Percentiles rank a stretch among this genome's conserved stretches.
phyloP scores from a whole-genome alignment of 2,888 invertebrate species.

The Drosophila mercatorum region DNA sequence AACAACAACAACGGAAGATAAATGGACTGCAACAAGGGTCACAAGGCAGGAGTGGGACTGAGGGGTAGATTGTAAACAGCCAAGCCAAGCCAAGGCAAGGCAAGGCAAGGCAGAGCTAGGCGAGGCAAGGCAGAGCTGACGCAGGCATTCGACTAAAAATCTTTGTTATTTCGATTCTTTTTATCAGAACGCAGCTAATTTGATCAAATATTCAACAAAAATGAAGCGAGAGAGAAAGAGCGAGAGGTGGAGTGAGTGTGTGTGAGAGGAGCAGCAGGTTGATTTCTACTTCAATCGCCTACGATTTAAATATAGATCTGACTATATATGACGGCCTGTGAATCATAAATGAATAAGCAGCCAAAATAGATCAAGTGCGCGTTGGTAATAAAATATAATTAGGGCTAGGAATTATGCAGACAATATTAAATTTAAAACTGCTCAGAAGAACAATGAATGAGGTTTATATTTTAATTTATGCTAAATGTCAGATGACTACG shows the following conservation, averaged over 20 bases:
- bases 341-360: constrained; percentile 35
- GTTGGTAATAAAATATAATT: constrained; percentile 11
- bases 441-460: neutral
- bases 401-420: neutral
- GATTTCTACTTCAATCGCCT: neutral
- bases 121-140: constrained; percentile 21
- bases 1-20: constrained; percentile 38
- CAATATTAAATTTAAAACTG: neutral
- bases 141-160: constrained; percentile 24
- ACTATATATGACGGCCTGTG: constrained; percentile 15
- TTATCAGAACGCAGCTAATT: constrained; percentile 49
- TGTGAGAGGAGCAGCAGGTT: neutral
- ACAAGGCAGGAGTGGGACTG: neutral
- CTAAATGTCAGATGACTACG: no score
- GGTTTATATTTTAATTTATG: no score
- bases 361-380: constrained; percentile 28
- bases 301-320: constrained; percentile 34
- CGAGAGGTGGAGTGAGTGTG: no score
- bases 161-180: constrained; percentile 56
- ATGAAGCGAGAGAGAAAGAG: neutral
- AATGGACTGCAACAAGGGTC: constrained; percentile 23
- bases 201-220: constrained; percentile 52
- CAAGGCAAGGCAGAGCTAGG: neutral
- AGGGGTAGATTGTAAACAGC: neutral
- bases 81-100: neutral